Evolutionary conservation across 2,888 invertebrate species (phyloP).

Genomic region (Noctua janthe): DNA sequence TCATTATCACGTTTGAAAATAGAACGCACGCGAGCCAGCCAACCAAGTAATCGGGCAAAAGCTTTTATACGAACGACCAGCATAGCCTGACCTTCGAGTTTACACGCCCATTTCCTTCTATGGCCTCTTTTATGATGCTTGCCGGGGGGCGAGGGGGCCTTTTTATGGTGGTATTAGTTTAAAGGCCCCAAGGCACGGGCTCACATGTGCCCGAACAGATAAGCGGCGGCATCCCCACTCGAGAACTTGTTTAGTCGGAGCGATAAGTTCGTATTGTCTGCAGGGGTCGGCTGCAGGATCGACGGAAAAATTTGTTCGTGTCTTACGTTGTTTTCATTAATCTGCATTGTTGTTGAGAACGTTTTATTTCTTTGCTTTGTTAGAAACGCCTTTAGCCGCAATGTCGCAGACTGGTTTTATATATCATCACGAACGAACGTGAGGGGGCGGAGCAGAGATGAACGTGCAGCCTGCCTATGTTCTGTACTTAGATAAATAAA

Average conservation of each 20-base stretch:
- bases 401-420: constrained; percentile 66
- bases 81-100: constrained; percentile 78
- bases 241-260: constrained; percentile 87
- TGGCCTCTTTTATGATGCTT: constrained; percentile 81
- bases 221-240: constrained; percentile 88
- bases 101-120: constrained; percentile 83
- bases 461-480: constrained; percentile 52
- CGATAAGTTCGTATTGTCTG: constrained; percentile 88
- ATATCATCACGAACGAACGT: constrained; percentile 69
- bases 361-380: constrained; percentile 68
- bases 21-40: constrained; percentile 89
- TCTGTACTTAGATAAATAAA: constrained; percentile 65
- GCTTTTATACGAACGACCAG: constrained; percentile 84
- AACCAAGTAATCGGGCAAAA: constrained; percentile 88
- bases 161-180: constrained; percentile 83
- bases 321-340: constrained; percentile 70
- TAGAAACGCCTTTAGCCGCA: constrained; percentile 48
- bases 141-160: constrained; percentile 78
- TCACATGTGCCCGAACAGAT: constrained; percentile 88
- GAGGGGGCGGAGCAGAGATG: constrained; percentile 62
- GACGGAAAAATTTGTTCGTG: constrained; percentile 72
- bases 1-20: constrained; percentile 90
- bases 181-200: constrained; percentile 86
- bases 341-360: constrained; percentile 64
- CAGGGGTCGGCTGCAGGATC: constrained; percentile 76